Base-by-base conservation (phyloP, 2,797 vertebrate species). In the Peromyscus nudipes region DNA sequence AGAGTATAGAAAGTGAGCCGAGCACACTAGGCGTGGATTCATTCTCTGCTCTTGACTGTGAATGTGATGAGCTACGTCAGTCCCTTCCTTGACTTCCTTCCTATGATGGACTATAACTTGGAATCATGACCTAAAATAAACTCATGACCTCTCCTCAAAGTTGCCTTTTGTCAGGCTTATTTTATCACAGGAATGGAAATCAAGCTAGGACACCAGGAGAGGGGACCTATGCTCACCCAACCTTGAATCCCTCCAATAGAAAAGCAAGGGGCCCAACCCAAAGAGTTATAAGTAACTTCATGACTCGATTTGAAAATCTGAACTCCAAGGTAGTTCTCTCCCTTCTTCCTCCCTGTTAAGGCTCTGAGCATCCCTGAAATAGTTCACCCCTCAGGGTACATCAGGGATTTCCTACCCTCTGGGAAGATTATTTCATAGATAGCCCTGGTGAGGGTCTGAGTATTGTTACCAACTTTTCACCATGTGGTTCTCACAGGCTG, bases 271-370 rank as follows among this genome's bases (percentile, higher is more conserved):
- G 31, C 52, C 43, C 16, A 34, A 86, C 69, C 13, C 65, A 77
- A 77, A 92, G 87, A 16, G 37, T 94, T 55, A 55, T 75, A 34
- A 31, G 43, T 10, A 40, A 73, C 37, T 64, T 87, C 43, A 27
- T 34, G n/a, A 88, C 60, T 84, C 82, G 79, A 52, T 37, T 55
- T 89, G 31, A 76, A 93, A 94, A 82, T 95, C 55, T 86, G 46
- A 87, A 77, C 55, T 89, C 23, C 52, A 77, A 37, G 76, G 31
- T 87, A 69, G 52, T 60, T 37, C 67, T 76, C 80, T 55, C 19
- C 89, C 37, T n/a, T 37, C n/a, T 8, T 86, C n/a, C 19, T 21
- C 52, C 19, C 6, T 12, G 43, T 79, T 34, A 89, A 62, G 62
- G 29, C 5, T 94, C 89, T 79, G 37, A 80, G 86, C 52, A 92